Evolutionary conservation across 2,113 vertebrate genomes (phyloP).

Genomic region (Phalacrocorax pelagicus): DNA sequence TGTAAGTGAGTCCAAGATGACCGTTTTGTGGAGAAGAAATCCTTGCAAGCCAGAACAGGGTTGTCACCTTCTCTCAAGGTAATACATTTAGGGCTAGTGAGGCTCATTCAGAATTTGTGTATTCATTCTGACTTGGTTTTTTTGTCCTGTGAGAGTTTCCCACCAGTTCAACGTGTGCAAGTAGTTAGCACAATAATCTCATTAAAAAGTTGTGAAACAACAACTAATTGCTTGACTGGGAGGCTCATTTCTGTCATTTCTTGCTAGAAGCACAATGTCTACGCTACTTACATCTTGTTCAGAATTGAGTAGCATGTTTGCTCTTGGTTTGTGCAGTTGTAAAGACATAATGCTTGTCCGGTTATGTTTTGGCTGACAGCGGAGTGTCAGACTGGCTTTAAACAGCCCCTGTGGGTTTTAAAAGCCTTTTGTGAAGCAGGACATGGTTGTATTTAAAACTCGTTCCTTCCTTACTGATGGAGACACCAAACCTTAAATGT

Average conservation of each 20-base stretch:
- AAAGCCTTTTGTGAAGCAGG: background rate
- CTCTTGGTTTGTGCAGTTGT: background rate
- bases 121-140: background rate
- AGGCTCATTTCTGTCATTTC: background rate
- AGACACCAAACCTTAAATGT: background rate
- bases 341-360: background rate
- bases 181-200: background rate
- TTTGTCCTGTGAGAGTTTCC: background rate
- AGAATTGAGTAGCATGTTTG: background rate
- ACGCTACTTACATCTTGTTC: background rate
- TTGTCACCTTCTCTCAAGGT: background rate
- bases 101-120: background rate
- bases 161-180: background rate
- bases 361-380: background rate
- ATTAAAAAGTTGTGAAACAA: background rate
- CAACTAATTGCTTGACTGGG: background rate
- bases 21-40: background rate
- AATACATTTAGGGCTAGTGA: background rate
- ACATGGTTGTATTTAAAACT: background rate
- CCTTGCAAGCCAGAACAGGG: background rate
- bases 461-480: background rate
- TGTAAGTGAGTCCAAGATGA: background rate
- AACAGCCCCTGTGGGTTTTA: background rate
- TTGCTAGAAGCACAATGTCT: background rate
- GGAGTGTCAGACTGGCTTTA: background rate